These are phyloP conservation scores for Percopsis omiscomaycus DNA, from an alignment of 2,797 vertebrate genomes.

Conservation along the genomic window DNA sequence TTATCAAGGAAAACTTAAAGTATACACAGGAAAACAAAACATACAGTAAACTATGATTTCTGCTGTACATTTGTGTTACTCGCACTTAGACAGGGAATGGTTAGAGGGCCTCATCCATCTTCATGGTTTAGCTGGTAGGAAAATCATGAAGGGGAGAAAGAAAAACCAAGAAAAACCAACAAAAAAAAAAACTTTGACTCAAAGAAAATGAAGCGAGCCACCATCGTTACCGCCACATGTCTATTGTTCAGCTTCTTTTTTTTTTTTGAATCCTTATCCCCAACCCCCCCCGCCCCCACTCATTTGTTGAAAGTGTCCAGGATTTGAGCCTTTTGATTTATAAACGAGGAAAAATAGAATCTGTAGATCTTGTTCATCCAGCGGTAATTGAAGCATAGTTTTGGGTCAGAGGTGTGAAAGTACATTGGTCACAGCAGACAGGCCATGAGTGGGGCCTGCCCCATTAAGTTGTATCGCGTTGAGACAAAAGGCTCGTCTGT, in stretches of 20 bases:
- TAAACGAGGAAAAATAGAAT: slow-evolving; percentile 75
- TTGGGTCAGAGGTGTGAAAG: slow-evolving; percentile 80
- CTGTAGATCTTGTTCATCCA: slow-evolving; percentile 74
- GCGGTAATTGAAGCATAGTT: slow-evolving; percentile 73
- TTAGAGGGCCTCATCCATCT: slow-evolving; percentile 69
- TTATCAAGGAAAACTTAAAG: slow-evolving; percentile 71
- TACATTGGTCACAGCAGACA: slow-evolving; percentile 85
- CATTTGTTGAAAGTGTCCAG: slow-evolving; percentile 66
- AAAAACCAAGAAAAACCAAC: slow-evolving; percentile 14
- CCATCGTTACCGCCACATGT: slow-evolving; percentile 54
- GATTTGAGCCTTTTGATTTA: slow-evolving; percentile 61
- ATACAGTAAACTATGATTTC: slow-evolving; percentile 83
- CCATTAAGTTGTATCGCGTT: slow-evolving; percentile 54
- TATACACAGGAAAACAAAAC: slow-evolving; percentile 73
- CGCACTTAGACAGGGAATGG: slow-evolving; percentile 53
- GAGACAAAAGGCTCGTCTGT: slow-evolving; percentile 68
- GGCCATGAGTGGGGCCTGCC: slow-evolving; percentile 79
- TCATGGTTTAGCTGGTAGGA: slow-evolving; percentile 78
- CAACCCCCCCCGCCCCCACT: slow-evolving; percentile 10
- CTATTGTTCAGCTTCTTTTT: slow-evolving; percentile 62
- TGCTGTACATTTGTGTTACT: slow-evolving; percentile 85
- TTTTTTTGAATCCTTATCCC: slow-evolving; percentile 46
- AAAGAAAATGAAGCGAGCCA: slow-evolving; percentile 47
- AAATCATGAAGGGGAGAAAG: slow-evolving; percentile 23
- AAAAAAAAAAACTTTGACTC: slow-evolving; percentile 36